Evolutionary conservation across 2,888 invertebrate genomes (phyloP), one percentile per base, ranked within the genome.

Genomic region (Drosophila prostipennis): DNA sequence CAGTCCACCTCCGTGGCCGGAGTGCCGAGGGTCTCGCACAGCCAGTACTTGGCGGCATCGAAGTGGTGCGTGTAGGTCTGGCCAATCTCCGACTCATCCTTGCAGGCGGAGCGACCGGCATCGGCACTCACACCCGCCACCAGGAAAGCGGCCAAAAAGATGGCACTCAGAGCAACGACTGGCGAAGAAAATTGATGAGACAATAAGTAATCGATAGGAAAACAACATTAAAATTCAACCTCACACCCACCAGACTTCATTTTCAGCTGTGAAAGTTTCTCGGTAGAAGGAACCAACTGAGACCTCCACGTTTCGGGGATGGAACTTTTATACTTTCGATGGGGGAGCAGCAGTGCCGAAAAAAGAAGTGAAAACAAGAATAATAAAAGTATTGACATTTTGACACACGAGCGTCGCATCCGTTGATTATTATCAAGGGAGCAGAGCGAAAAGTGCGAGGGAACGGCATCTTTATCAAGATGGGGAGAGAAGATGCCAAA

Each of bases 41-140:
- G 77, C 91, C 91, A 91, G 61, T 89, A 91, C 58, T 89, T 89
- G 23, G 91, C 87, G 16, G 91, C 89, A 68, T 91, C 91, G 65
- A 89, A 85, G 58, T 91, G 91, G 73, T 91, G 86, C 10, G 89
- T 72, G 48, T 79, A 88, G 13, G 89, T 90, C 58, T 89, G 79
- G 4, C 86, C 87, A 34, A 89, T 37, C 42, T 90, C 90, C 7
- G 72, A 73, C 39, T 77, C 79, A 71, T 90, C 90, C 49, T 67
- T 60, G 72, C 91, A 91, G 63, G 89, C 91, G 6, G 91, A 91
- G 36, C 88, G 91, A 16, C 91, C 91, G 3, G 87, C 89, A 52
- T 82, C 72, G 3, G 73, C 72, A 8, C 48, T 72, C 13, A 73
- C 76, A 23, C 42, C 69, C 29, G 49, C 74, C 46, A 85, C 65